Evolutionary conservation across 35 echinoderm and acorn worm species (phyloP).

Genomic region (Lytechinus pictus): DNA sequence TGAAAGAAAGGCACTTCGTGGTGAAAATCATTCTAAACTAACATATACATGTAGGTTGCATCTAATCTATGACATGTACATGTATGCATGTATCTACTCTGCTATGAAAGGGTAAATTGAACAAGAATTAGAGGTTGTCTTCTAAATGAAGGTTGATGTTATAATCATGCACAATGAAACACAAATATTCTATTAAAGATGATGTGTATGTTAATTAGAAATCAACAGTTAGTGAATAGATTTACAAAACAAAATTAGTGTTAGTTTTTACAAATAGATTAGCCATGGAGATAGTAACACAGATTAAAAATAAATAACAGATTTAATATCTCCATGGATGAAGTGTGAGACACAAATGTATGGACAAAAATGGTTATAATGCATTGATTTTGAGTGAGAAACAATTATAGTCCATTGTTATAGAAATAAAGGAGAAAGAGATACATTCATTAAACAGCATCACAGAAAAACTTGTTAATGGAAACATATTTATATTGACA

Average conservation of each 20-base stretch:
- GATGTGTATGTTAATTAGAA: background rate
- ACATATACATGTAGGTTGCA: background rate
- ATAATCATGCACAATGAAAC: background rate
- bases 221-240: background rate
- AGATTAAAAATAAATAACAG: background rate
- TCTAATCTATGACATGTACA: background rate
- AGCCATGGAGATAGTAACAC: background rate
- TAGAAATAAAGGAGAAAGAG: background rate
- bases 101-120: background rate
- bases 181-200: background rate
- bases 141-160: background rate
- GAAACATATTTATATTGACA: background rate
- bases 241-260: background rate
- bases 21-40: background rate
- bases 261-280: background rate
- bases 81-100: too few relatives aligned
- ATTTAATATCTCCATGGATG: background rate
- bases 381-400: too few relatives aligned
- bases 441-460: background rate
- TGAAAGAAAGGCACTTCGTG: constrained; percentile 10
- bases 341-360: background rate
- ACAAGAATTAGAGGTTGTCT: background rate
- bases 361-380: too few relatives aligned
- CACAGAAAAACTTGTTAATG: background rate
- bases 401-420: too few relatives aligned